phyloP scores from a whole-genome alignment of 2,888 invertebrate genomes.

The Parnassius apollo region DNA sequence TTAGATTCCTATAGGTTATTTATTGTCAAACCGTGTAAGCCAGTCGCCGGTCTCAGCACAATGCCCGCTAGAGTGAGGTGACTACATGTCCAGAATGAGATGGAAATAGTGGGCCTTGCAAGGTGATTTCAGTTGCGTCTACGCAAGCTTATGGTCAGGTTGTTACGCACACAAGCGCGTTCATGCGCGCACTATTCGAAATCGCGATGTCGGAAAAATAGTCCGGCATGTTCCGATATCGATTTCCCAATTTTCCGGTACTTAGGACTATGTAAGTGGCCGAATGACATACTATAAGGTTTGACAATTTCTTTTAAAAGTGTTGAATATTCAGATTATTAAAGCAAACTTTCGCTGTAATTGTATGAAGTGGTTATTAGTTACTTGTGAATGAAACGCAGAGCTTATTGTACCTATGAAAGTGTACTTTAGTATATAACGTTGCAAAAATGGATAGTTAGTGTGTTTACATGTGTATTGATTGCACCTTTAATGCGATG shows the following conservation, averaged over 20 bases:
- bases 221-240: slow-evolving; percentile 38
- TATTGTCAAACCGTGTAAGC: slow-evolving; percentile 63
- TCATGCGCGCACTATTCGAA: slow-evolving; percentile 41
- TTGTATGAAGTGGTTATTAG: slow-evolving; percentile 19
- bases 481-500: slow-evolving; percentile 17
- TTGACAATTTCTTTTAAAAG: slow-evolving; percentile 15
- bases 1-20: slow-evolving; percentile 80
- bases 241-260: slow-evolving; percentile 31
- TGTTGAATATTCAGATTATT: slow-evolving; percentile 16
- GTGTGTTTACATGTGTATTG: slow-evolving; percentile 27
- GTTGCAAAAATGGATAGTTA: slow-evolving; percentile 1
- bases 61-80: slow-evolving; percentile 73
- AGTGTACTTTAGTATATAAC: slow-evolving; percentile 22
- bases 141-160: slow-evolving; percentile 75
- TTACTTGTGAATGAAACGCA: slow-evolving; percentile 21
- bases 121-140: slow-evolving; percentile 80
- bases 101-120: slow-evolving; percentile 76
- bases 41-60: slow-evolving; percentile 67
- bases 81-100: slow-evolving; percentile 61
- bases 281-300: slow-evolving; percentile 10
- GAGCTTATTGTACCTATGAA: slow-evolving; percentile 8
- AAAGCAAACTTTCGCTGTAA: slow-evolving; percentile 23
- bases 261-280: slow-evolving; percentile 26
- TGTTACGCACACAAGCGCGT: slow-evolving; percentile 65
- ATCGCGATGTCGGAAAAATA: slow-evolving; percentile 59